Percentiles rank a stretch among this genome's conserved stretches.
These are phyloP conservation scores for Caranx ignobilis DNA, from an alignment of 2,113 vertebrate species.

Conservation along the genomic window DNA sequence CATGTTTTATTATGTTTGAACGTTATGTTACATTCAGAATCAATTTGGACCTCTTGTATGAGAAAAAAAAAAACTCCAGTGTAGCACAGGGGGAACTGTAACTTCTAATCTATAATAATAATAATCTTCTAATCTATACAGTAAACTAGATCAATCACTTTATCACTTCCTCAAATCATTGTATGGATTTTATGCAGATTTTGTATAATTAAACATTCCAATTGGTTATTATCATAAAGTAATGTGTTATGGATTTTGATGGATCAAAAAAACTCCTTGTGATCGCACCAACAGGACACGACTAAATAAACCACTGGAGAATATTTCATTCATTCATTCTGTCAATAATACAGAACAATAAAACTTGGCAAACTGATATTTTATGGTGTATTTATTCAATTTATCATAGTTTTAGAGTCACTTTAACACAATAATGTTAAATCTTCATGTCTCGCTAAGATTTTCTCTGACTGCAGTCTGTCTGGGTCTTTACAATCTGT, in stretches of 20 bases:
- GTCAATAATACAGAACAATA: not conserved
- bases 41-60: not conserved
- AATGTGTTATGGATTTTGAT: not conserved
- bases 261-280: not conserved
- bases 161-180: not conserved
- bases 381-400: not conserved
- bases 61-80: not conserved
- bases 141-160: not conserved
- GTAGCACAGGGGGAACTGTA: not conserved
- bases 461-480: no score
- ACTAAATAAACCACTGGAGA: not conserved
- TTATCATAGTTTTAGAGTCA: not conserved
- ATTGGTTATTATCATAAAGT: conserved; percentile 1
- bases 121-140: no score
- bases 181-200: not conserved
- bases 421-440: not conserved
- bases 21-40: not conserved
- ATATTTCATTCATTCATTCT: not conserved
- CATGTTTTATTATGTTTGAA: not conserved
- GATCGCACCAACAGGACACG: not conserved
- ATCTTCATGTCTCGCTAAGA: not conserved
- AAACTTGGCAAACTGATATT: not conserved
- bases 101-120: not conserved
- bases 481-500: no score
- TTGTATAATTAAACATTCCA: conserved; percentile 23